These are phyloP conservation scores for Ichneumon xanthorius DNA, from an alignment of 2,888 invertebrate species.

Conservation along the genomic window DNA sequence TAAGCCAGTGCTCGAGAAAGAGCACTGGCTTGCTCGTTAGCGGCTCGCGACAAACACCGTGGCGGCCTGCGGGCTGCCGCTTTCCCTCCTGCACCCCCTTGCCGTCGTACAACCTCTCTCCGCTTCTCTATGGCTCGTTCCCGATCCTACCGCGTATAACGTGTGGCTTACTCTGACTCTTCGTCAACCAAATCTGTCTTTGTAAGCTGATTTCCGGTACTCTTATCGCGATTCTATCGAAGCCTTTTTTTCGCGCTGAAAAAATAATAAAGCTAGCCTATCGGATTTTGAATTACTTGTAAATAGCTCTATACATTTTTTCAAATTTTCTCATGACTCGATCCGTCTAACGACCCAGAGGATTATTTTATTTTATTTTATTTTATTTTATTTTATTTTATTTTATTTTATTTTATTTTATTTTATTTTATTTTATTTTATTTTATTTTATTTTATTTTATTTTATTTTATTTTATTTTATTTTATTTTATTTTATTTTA, in stretches of 20 bases:
- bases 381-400: too few relatives aligned
- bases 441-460: too few relatives aligned
- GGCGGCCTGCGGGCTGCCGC: conserved; percentile 65
- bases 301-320: background rate
- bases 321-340: too few relatives aligned
- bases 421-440: too few relatives aligned
- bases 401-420: too few relatives aligned
- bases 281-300: too few relatives aligned
- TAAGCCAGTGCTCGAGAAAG: conserved; percentile 78
- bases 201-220: conserved; percentile 53
- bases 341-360: too few relatives aligned
- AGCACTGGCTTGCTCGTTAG: conserved; percentile 82
- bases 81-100: conserved; percentile 23
- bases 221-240: conserved; percentile 49
- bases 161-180: conserved; percentile 33
- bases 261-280: background rate
- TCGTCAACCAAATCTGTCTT: conserved; percentile 28
- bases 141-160: conserved; percentile 25
- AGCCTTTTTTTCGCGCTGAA: background rate
- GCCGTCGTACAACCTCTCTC: conserved; percentile 33
- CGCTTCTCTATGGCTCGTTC: conserved; percentile 28
- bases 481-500: too few relatives aligned
- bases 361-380: too few relatives aligned
- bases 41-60: conserved; percentile 84
- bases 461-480: too few relatives aligned